Evolutionary conservation across 2,113 vertebrate species (phyloP).

Genomic region (Platichthys flesus): DNA sequence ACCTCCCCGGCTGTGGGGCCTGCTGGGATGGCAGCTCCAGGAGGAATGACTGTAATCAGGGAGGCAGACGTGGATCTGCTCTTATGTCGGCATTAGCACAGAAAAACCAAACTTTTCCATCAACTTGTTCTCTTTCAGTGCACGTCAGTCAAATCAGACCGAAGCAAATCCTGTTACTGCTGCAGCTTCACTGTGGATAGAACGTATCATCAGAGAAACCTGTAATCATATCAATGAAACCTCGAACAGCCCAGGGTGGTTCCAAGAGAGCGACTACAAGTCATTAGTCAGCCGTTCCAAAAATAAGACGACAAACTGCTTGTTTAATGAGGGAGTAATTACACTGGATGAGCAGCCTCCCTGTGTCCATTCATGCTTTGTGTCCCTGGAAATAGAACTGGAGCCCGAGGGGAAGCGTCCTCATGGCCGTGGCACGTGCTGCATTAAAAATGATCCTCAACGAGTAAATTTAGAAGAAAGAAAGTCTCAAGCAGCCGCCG

Average conservation of each 20-base stretch:
- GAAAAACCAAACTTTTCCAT: conserved; percentile 4
- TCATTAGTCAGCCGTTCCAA: conserved; percentile 69
- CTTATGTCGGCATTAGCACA: not conserved
- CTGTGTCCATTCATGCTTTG: conserved; percentile 31
- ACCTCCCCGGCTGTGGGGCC: conserved; percentile 39
- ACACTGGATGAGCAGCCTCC: conserved; percentile 28
- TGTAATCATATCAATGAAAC: conserved; percentile 65
- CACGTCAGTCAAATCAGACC: conserved; percentile 20
- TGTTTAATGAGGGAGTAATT: conserved; percentile 65
- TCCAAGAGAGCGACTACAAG: conserved; percentile 20
- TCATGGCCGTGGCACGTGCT: not conserved
- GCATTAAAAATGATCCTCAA: conserved; percentile 39
- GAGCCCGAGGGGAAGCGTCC: conserved; percentile 12
- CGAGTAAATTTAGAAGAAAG: conserved; percentile 27
- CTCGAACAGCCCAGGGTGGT: conserved; percentile 40
- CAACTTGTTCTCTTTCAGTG: not conserved
- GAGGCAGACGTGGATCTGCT: conserved; percentile 7
- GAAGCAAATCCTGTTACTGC: not conserved
- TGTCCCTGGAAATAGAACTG: conserved; percentile 44
- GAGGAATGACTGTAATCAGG: conserved; percentile 60
- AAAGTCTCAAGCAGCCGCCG: not conserved
- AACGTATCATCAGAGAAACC: conserved; percentile 59
- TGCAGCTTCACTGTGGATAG: conserved; percentile 22
- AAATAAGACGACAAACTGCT: conserved; percentile 63
- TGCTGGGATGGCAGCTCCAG: conserved; percentile 52